Base-by-base conservation (phyloP, 2,888 invertebrate genomes). In the Pristionchus exspectatus region DNA sequence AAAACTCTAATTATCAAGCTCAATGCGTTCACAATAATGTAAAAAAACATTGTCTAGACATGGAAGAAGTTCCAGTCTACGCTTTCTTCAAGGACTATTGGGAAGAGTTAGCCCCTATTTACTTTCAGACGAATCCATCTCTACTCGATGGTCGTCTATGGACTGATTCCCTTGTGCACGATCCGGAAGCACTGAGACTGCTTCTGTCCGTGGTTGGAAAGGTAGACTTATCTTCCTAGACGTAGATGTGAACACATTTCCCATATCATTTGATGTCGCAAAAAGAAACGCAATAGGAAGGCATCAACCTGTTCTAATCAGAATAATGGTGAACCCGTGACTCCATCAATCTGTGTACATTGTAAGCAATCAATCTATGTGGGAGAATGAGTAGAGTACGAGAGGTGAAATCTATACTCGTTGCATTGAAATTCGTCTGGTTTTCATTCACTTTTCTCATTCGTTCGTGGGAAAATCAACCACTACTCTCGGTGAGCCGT, bases 101-200 rank as follows among this genome's bases (percentile, higher is more conserved):
- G 24, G 2, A 3, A 38, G 38, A 38, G 44, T 50, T 50, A 50
- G 44, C 0, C 44, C 44, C 44, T 50, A 50, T 5, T 14, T 81
- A 54, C 33, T 72, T 50, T 56, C 69, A 88, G 87, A 88, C 56
- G n/a, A 88, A 88, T 88, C 87, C 87, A 0, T 74, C 72, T 14
- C 44, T 44, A 4, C 56, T 88, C 16, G 87, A 88, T 33, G 74
- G 74, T n/a, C 72, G 74, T 90, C 95, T 96, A 90, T 96, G 95
- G 94, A 95, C 96, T 18, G 96, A 96, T 92, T 95, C 96, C 0
- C 94, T 96, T 77, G 96, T 96, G 12, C 96, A 96, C 92, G 96
- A 96, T 92, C 91, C 94, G 2, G 91, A 94, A 30, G 95, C 96
- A 1, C 93, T 96, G 27, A 92, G 95, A 56, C 93, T 96, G 24